A percentile compares a stretch with the other conserved stretches of the same genome.
These are phyloP conservation scores for Dasypolia templi DNA, from an alignment of 2,888 invertebrate genomes.

Conservation along the genomic window DNA sequence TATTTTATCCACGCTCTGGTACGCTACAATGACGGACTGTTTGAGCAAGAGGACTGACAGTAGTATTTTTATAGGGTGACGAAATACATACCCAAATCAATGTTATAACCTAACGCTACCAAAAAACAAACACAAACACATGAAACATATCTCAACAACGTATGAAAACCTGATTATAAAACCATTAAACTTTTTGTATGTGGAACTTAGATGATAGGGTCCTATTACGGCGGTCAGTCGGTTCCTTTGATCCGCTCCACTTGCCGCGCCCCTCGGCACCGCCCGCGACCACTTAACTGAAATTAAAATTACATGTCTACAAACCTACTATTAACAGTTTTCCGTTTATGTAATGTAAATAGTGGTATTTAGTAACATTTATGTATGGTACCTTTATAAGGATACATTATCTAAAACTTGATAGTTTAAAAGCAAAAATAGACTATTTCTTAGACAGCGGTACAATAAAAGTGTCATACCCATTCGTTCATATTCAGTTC, in stretches of 20 bases:
- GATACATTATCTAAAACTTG: background rate
- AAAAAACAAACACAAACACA: background rate
- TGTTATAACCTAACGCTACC: background rate
- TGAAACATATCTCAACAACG: background rate
- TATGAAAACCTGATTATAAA: conserved; percentile 27
- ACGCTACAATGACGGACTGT: too few species aligned
- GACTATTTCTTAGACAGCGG: background rate
- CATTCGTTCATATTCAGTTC: too few species aligned
- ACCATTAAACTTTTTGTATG: conserved; percentile 58
- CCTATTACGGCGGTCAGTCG: conserved; percentile 71
- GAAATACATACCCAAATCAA: background rate
- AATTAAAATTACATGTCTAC: conserved; percentile 80
- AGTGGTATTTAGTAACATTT: conserved; percentile 14
- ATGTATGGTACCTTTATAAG: background rate
- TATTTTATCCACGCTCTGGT: too few species aligned
- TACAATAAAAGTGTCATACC: background rate
- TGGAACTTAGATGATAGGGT: conserved; percentile 70
- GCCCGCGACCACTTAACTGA: conserved; percentile 76
- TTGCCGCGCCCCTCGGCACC: conserved; percentile 50
- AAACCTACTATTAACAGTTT: conserved; percentile 48
- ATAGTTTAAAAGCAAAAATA: background rate
- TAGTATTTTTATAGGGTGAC: too few species aligned
- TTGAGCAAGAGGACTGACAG: too few species aligned
- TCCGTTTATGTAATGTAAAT: conserved; percentile 38
- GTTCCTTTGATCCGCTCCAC: conserved; percentile 78